phyloP scores from a whole-genome alignment of 2,797 vertebrate species.

The Ptychobarbus kaznakovi region DNA sequence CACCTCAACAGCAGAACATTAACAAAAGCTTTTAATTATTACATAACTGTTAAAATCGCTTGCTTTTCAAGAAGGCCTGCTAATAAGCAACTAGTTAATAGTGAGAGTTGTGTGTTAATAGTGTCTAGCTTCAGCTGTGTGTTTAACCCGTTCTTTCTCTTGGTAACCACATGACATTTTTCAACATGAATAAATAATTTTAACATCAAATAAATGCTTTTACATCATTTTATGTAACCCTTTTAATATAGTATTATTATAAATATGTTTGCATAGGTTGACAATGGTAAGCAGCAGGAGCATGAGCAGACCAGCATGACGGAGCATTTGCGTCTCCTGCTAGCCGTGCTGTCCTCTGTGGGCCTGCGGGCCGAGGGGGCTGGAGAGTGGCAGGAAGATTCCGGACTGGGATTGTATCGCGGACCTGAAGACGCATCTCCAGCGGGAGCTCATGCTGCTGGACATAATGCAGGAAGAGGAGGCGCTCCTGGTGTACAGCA shows the following conservation, averaged over 20 bases:
- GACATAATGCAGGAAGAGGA: constrained; percentile 65
- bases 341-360: constrained; percentile 73
- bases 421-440: constrained; percentile 71
- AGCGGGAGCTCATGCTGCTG: constrained; percentile 27
- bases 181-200: background rate
- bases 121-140: background rate
- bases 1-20: no score
- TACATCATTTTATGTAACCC: background rate
- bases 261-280: constrained; percentile 76
- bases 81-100: background rate
- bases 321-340: constrained; percentile 90
- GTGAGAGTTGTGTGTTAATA: background rate
- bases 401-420: constrained; percentile 74
- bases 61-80: background rate
- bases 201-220: background rate
- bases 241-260: background rate
- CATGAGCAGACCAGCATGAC: constrained; percentile 84
- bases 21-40: no score
- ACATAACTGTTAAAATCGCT: no score
- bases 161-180: background rate
- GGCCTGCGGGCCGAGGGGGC: constrained; percentile 67
- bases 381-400: constrained; percentile 77
- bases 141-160: background rate
- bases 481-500: constrained; percentile 65
- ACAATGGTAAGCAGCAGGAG: constrained; percentile 84